Evolutionary conservation across 2,797 vertebrate genomes (phyloP), one percentile per base, ranked within the genome.

Genomic region (Anisognathus igniventris): DNA sequence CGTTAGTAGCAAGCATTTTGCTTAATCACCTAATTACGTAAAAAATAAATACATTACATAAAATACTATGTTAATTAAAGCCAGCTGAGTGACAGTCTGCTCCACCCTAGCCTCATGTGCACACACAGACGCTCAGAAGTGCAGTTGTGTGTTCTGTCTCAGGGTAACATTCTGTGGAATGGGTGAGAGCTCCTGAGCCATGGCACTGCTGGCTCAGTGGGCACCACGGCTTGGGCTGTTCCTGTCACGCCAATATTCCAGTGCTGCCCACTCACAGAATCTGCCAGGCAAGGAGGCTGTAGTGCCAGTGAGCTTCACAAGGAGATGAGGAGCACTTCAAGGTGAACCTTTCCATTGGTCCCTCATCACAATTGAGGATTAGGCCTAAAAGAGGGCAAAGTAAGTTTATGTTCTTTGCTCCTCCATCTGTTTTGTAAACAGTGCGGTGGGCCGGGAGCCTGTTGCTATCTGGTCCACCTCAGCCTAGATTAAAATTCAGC

Each of bases 1-100:
- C 53, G 91, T 86, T 94, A 94, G 91, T 94, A 92, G 92, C 91
- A 96, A 97, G 93, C 94, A 62, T 97, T 96, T 81, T 89, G 81
- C 91, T 94, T 94, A 95, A 97, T 96, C 93, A 91, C 86, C 73
- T 94, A 73, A 94, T 94, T 96, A 96, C 45, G 82, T 94, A 93
- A 96, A 96, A 96, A 96, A 96, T 93, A 96, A 94, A 94, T 87
- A 94, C 83, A 95, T 96, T 96, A 91, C 95, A 95, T 94, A 96
- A 97, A 95, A 92, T 88, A 82, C 62, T 93, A 83, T 91, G 95
- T 95, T 96, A 97, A 96, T 97, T 96, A 95, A 95, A 92, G 31
- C 53, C 94, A 96, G 94, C 86, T 96, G 90, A 95, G 87, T 93
- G 95, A 96, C 91, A 94, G 79, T 90, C 67, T 53, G 87, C 95